Base-by-base conservation (phyloP, 2,888 invertebrate species). In the Yponomeuta malinellus region DNA sequence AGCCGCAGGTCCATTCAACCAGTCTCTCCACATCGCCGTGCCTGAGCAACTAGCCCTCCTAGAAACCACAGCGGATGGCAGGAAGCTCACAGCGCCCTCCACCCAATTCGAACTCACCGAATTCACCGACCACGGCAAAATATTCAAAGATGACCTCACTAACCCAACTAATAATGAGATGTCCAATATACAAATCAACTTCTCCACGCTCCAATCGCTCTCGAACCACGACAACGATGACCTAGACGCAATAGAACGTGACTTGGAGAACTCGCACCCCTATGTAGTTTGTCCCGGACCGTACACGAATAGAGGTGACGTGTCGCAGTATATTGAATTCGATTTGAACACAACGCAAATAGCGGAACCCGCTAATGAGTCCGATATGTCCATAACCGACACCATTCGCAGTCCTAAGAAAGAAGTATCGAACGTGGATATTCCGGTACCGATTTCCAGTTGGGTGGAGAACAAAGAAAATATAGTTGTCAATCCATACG, bases 331-430 rank as follows among this genome's bases (percentile, higher is more conserved):
- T 71, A 86, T 90, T 37, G 90, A 89, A 75, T 75, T 91, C 0
- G 90, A 90, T 79, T 74, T 90, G 1, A 86, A 90, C 63, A 79
- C 78, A 72, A 91, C 90, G 0, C 81, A 83, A 63, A 77, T 79
- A 9, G 76, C 74, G 0, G 33, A 81, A 1, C 77, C 72, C 2
- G 80, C 77, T 66, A 83, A 86, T 33, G 84, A 82, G 6, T 84
- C 81, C 15, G 87, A 91, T 73, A 90, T 91, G 89, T 90, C 90
- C 0, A 87, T 90, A 59, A 90, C 90, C 1, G 88, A 89, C 48
- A 86, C 85, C 0, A 78, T 91, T 23, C 79, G 76, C 1, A 83
- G 81, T 72, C 85, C 87, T 0, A 84, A 87, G 75, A 85, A 86
- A 73, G 81, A 83, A n/a, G 74, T 83, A 0, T 78, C 82, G 10